A percentile compares a stretch with the other conserved stretches of the same genome.
phyloP scores from a whole-genome alignment of 2,113 vertebrate species.

The Hippocampus zosterae region DNA sequence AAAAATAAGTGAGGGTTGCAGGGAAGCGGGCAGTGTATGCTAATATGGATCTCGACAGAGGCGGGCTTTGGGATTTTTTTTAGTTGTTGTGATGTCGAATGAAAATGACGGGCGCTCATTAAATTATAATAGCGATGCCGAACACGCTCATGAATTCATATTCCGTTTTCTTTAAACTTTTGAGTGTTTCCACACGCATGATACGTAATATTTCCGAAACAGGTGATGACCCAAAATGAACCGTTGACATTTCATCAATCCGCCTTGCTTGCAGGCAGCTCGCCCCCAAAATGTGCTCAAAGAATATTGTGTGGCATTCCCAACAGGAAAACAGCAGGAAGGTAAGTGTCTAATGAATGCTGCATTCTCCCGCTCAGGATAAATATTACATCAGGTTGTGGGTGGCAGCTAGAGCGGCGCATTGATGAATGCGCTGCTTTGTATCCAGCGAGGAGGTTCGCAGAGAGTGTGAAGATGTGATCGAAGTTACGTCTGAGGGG shows the following conservation, averaged over 20 bases:
- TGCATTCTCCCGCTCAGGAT: conserved; percentile 23
- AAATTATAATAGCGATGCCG: neutral
- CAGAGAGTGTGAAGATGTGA: conserved; percentile 5
- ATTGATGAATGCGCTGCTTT: conserved; percentile 24
- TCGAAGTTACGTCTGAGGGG: conserved; percentile 14
- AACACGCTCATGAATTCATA: neutral
- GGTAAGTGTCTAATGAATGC: conserved; percentile 29
- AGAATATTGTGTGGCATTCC: conserved; percentile 31
- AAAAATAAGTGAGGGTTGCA: conserved; percentile 32
- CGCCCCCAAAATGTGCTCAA: conserved; percentile 7
- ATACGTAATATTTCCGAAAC: neutral
- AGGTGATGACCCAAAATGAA: neutral
- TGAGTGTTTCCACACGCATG: neutral
- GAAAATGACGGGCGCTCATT: conserved; percentile 10
- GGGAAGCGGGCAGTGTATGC: conserved; percentile 55
- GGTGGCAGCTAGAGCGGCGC: conserved; percentile 26
- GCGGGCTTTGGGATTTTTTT: conserved; percentile 30
- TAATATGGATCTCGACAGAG: conserved; percentile 50
- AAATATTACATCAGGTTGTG: conserved; percentile 43
- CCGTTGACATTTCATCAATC: neutral
- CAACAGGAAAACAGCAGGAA: conserved; percentile 6
- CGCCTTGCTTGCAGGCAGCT: neutral
- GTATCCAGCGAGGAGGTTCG: conserved; percentile 21
- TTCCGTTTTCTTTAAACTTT: neutral
- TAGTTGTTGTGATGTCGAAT: conserved; percentile 35